Evolutionary conservation across 2,888 invertebrate genomes (phyloP), one percentile per base, ranked within the genome.

Genomic region (Heteromurus nitidus): DNA sequence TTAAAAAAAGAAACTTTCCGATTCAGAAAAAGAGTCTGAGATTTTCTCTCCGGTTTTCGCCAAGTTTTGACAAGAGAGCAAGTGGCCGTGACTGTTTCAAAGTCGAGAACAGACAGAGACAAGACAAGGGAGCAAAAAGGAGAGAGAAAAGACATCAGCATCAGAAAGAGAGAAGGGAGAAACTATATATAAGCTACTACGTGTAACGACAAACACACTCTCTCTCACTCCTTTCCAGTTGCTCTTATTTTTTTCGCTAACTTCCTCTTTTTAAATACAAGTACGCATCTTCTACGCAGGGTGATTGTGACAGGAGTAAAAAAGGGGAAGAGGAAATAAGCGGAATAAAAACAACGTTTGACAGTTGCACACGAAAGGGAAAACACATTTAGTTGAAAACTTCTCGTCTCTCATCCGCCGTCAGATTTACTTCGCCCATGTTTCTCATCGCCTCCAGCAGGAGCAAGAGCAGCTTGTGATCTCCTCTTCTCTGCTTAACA

Each of bases 1-100:
- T n/a, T n/a, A n/a, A n/a, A n/a, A n/a, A n/a, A n/a, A n/a, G n/a
- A n/a, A n/a, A n/a, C n/a, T n/a, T n/a, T n/a, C n/a, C n/a, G n/a
- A n/a, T n/a, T n/a, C n/a, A n/a, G n/a, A n/a, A n/a, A n/a, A n/a
- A n/a, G n/a, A n/a, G n/a, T n/a, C n/a, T n/a, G n/a, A n/a, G n/a
- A n/a, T n/a, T n/a, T n/a, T n/a, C n/a, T n/a, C n/a, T n/a, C n/a
- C n/a, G n/a, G n/a, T n/a, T 65, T 74, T 73, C 65, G 74, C 36
- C 64, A 65, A 74, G 74, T 64, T 74, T 74, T 74, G 74, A 74
- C 74, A 74, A 65, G 74, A 65, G 53, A 74, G 74, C 74, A 74
- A 74, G 74, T 74, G 74, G 74, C 74, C 74, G 55, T 74, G 74
- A 74, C 74, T 74, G 74, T 65, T 74, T 53, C 74, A 65, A 74